These are phyloP conservation scores for Salvelinus fontinalis DNA, from an alignment of 2,113 vertebrate genomes.

Conservation along the genomic window DNA sequence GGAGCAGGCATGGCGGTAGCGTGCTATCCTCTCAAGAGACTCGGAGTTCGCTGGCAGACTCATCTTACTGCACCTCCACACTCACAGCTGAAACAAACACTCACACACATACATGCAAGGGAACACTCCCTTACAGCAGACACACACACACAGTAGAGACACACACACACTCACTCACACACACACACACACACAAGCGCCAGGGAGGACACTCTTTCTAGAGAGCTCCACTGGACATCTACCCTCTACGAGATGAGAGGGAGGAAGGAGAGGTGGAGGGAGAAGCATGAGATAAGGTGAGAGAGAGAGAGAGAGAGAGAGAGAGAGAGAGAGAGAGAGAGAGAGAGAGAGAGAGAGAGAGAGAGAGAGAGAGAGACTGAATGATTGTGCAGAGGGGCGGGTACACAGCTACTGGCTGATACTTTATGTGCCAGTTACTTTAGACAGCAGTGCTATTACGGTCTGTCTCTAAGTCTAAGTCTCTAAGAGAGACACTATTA, in stretches of 20 bases:
- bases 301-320: slow-evolving; percentile 7
- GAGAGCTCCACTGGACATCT: too few species aligned
- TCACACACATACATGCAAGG: slow-evolving; percentile 15
- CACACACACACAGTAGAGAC: too few species aligned
- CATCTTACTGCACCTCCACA: slow-evolving; percentile 68
- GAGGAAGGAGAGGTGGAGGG: slow-evolving; percentile 5
- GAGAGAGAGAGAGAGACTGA: slow-evolving; percentile 11
- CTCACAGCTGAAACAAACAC: neutral
- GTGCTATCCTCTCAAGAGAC: slow-evolving; percentile 81
- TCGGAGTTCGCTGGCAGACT: slow-evolving; percentile 88
- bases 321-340: slow-evolving; percentile 16
- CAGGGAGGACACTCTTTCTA: too few species aligned
- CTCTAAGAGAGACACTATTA: neutral
- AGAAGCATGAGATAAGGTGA: slow-evolving; percentile 3
- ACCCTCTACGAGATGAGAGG: neutral
- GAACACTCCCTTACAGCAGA: too few species aligned
- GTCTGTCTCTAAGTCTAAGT: slow-evolving; percentile 27
- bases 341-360: slow-evolving; percentile 15
- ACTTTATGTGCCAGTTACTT: too few species aligned
- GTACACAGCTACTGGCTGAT: neutral
- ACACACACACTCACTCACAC: too few species aligned
- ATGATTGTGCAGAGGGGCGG: slow-evolving; percentile 19
- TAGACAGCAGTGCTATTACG: slow-evolving; percentile 13
- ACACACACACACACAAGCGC: too few species aligned
- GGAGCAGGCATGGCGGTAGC: slow-evolving; percentile 82